Base-by-base conservation (phyloP, 2,888 invertebrate genomes). In the Nemotelus nigrinus region DNA sequence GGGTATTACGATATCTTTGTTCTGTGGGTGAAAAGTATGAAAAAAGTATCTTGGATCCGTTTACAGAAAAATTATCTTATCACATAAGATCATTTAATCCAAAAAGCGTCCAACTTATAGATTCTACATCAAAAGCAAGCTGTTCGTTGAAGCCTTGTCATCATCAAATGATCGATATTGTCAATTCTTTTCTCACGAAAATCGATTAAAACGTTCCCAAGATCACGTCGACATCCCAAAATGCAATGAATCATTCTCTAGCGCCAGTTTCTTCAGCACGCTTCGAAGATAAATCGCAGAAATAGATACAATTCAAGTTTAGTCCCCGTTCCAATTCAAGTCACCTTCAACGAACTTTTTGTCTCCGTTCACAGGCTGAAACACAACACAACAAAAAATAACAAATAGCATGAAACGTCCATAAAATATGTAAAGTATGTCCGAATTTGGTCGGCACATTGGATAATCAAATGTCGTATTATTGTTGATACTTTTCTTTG, bases 351-450 rank as follows among this genome's bases (percentile, higher is more conserved):
- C 57, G 57, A 57, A 57, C 57, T 57, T 63, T 63, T 3, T 39
- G 63, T 41, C 25, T 25, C 25, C 25, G 25, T 25, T 25, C 25
- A 25, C 25, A 25, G 39, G 3, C 58, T 58, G n/a, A 58, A 58
- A n/a, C 58, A 25, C 5, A 4, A n/a, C 48, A 50, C 39, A 50
- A 68, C 45, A 25, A 65, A 68, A 68, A 48, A 68, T 53, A 50
- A 39, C 68, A 68, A 68, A 68, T 25, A 50, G 39, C 48, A 68
- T 50, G 68, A 68, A 47, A 68, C 68, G 5, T 39, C 39, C 6
- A 68, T 53, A 68, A 68, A 47, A 47, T 68, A 68, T 68, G 68
- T 44, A 68, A 68, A 68, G 68, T 68, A 68, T 68, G 68, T 68
- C 68, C 68, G 68, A 68, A 68, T 68, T 68, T 53, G 68, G 68